Percentiles rank a stretch among this genome's conserved stretches.
These are phyloP conservation scores for Myotis davidii DNA, from an alignment of 2,113 vertebrate species.

Conservation along the genomic window DNA sequence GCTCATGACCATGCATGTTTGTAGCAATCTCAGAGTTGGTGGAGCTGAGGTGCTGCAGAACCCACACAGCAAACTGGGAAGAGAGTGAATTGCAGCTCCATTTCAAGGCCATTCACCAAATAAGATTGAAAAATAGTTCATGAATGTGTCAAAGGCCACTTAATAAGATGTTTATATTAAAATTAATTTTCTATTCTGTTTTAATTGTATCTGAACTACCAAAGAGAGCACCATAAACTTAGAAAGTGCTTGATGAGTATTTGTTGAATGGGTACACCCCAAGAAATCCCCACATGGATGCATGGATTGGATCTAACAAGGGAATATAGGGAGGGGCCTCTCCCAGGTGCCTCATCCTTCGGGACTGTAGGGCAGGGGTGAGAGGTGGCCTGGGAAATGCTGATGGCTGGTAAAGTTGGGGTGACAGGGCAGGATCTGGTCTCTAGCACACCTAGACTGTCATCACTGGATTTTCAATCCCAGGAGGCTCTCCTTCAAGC, in stretches of 20 bases:
- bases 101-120: background rate
- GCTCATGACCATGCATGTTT: background rate
- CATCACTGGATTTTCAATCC: too few relatives aligned
- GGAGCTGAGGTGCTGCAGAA: background rate
- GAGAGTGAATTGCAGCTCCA: background rate
- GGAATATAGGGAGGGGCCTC: too few relatives aligned
- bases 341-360: too few relatives aligned
- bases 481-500: too few relatives aligned
- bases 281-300: too few relatives aligned
- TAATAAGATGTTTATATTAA: background rate
- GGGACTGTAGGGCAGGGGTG: background rate
- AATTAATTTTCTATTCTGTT: background rate
- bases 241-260: background rate
- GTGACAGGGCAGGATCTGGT: background rate
- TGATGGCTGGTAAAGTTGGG: background rate
- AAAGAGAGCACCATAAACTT: background rate
- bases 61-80: rapidly evolving
- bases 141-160: background rate
- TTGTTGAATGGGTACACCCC: background rate
- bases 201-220: background rate
- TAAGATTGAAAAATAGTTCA: background rate
- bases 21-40: background rate
- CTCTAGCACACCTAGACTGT: too few relatives aligned
- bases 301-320: too few relatives aligned
- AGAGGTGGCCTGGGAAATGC: background rate